These are phyloP conservation scores for Eumaeus atala DNA, from an alignment of 1,140 invertebrate genomes.

Conservation along the genomic window DNA sequence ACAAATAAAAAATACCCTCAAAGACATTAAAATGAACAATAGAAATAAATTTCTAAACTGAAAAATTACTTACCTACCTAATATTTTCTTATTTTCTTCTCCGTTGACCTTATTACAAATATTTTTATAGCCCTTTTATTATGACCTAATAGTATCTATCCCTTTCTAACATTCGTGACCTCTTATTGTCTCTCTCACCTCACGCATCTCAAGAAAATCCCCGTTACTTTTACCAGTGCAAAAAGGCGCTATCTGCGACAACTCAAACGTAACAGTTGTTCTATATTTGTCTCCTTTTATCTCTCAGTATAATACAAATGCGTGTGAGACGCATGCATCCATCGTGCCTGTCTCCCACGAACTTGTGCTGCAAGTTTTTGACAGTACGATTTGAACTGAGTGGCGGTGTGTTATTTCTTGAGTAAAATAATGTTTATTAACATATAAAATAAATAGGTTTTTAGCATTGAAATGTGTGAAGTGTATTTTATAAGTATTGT, in stretches of 20 bases:
- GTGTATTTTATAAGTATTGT: slow-evolving; percentile 20
- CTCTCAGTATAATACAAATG: slow-evolving; percentile 6
- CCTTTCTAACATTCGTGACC: slow-evolving; percentile 37
- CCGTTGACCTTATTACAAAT: slow-evolving; percentile 47
- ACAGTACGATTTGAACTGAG: slow-evolving; percentile 56
- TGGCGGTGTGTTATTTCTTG: slow-evolving; percentile 30
- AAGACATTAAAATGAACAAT: neutral
- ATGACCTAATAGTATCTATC: slow-evolving; percentile 44
- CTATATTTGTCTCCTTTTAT: slow-evolving; percentile 32
- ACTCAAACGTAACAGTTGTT: slow-evolving; percentile 16
- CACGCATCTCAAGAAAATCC: slow-evolving; percentile 66
- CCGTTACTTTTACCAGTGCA: slow-evolving; percentile 72
- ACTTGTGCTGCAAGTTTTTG: slow-evolving; percentile 69
- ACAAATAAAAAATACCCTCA: neutral
- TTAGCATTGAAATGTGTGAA: slow-evolving; percentile 22
- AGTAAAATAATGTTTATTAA: slow-evolving; percentile 16
- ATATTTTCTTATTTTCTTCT: slow-evolving; percentile 17
- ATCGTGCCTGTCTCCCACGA: slow-evolving; percentile 25
- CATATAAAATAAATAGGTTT: slow-evolving; percentile 28
- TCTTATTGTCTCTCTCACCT: slow-evolving; percentile 40
- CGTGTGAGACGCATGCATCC: slow-evolving; percentile 23
- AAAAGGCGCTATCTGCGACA: slow-evolving; percentile 66
- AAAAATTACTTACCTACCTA: neutral
- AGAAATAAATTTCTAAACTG: too few relatives aligned
- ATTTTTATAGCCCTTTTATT: slow-evolving; percentile 46